Evolutionary conservation across 2,888 invertebrate genomes (phyloP), one percentile per base, ranked within the genome.

Genomic region (Oligia latruncula): DNA sequence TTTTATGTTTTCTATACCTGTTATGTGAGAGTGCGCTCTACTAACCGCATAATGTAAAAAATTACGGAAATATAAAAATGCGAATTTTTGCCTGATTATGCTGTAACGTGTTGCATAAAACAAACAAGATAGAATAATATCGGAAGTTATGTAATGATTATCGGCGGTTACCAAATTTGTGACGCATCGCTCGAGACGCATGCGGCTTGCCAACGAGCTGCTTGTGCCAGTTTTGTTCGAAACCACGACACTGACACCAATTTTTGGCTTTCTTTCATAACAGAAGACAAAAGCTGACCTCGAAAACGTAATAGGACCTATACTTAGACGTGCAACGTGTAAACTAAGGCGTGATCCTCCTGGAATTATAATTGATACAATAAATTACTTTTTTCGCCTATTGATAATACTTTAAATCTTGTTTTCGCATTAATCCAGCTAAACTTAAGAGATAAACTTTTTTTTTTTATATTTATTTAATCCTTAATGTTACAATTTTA

Each of bases 171-270:
- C 95, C 93, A 91, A 92, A 91, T 91, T 90, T 89, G 91, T 95
- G 96, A 95, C 95, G 95, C 96, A 95, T 93, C 90, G 88, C 77
- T 86, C 90, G 89, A 90, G 91, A 93, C 94, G 93, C 91, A 92
- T 86, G 87, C 81, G 85, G 95, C 90, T 90, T 96, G 88, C 93
- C 89, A 92, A 95, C 92, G 87, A 86, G 88, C 90, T 85, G 87
- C 89, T 90, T 93, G 95, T 93, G 92, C 96, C 90, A 92, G 91
- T 95, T 95, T 93, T 91, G 90, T 89, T 75, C 80, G 81, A 87
- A 88, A 88, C 89, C 90, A 88, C 92, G 95, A 95, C 96, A 95
- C 91, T 96, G 96, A 96, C 96, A 94, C 93, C 93, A 92, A 95
- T 95, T 92, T 89, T 89, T 88, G 84, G 92, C 93, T 95, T 95